Evolutionary conservation across 2,113 vertebrate species (phyloP).

Genomic region (Aphyosemion australe): DNA sequence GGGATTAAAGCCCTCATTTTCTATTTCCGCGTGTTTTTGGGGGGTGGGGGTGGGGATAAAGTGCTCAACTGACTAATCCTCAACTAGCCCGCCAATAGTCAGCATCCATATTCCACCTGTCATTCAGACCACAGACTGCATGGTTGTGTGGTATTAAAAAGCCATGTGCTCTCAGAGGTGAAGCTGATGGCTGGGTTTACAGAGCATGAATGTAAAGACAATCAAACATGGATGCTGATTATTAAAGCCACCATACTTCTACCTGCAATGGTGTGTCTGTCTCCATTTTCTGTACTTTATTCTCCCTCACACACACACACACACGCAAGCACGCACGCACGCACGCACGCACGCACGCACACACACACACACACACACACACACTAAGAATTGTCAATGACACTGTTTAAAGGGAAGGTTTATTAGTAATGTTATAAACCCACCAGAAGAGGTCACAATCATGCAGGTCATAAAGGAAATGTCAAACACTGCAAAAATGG

Average conservation of each 20-base stretch:
- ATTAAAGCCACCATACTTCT: not conserved
- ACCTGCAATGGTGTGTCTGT: not conserved
- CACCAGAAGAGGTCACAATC: constrained; percentile 47
- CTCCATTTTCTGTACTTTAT: not conserved
- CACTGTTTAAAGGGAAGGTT: not conserved
- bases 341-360: no score
- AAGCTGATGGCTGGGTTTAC: constrained; percentile 2
- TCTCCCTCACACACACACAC: not conserved
- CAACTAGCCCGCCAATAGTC: constrained; percentile 64
- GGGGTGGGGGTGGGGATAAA: constrained; percentile 38
- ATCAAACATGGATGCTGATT: not conserved
- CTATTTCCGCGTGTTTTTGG: constrained; percentile 57
- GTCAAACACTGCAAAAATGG: no score
- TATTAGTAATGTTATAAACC: not conserved
- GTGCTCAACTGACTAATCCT: constrained; percentile 69
- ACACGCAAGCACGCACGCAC: no score
- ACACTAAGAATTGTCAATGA: no score
- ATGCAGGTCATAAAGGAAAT: not conserved
- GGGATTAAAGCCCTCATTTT: constrained; percentile 66
- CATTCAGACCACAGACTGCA: constrained; percentile 37
- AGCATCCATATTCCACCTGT: constrained; percentile 59
- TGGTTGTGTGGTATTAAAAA: constrained; percentile 13
- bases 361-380: no score
- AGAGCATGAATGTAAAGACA: constrained; percentile 1
- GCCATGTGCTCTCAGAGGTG: not conserved